These are phyloP conservation scores for Ornithoptera alexandrae DNA, from an alignment of 2,888 invertebrate genomes.

Conservation along the genomic window DNA sequence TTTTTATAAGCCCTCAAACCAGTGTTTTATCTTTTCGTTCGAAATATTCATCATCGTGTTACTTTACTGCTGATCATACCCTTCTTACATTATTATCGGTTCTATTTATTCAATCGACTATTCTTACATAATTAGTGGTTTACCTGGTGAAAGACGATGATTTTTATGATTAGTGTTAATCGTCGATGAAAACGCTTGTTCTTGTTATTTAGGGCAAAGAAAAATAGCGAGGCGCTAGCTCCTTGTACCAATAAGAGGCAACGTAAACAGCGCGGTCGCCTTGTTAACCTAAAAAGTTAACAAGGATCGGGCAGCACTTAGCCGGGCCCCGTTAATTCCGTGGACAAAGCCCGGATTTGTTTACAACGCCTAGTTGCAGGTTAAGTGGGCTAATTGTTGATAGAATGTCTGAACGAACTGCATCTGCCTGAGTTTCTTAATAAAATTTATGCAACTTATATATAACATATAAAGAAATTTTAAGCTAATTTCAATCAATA, in stretches of 20 bases:
- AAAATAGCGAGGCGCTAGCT: slow-evolving; percentile 50
- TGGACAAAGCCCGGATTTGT: slow-evolving; percentile 73
- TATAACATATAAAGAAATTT: background rate
- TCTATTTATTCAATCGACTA: no score
- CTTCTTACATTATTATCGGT: no score
- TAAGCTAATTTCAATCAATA: background rate
- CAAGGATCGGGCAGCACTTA: slow-evolving; percentile 76
- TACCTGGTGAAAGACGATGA: no score
- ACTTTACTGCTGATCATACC: no score
- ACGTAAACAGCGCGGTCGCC: slow-evolving; percentile 61
- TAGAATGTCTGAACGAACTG: slow-evolving; percentile 58
- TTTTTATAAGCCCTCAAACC: no score
- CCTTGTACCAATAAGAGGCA: slow-evolving; percentile 56
- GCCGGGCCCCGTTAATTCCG: slow-evolving; percentile 59
- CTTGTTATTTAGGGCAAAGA: slow-evolving; percentile 33
- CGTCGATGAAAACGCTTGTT: background rate
- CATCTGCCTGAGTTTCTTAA: slow-evolving; percentile 38
- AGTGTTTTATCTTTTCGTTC: no score
- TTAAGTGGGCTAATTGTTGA: slow-evolving; percentile 73
- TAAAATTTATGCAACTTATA: background rate
- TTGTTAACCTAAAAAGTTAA: slow-evolving; percentile 77
- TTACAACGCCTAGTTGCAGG: slow-evolving; percentile 72
- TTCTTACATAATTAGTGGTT: no score
- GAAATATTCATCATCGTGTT: no score
- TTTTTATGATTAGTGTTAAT: no score